Conservation (phyloP, 2,888 invertebrate species). For the Calliopum simillimum region DNA sequence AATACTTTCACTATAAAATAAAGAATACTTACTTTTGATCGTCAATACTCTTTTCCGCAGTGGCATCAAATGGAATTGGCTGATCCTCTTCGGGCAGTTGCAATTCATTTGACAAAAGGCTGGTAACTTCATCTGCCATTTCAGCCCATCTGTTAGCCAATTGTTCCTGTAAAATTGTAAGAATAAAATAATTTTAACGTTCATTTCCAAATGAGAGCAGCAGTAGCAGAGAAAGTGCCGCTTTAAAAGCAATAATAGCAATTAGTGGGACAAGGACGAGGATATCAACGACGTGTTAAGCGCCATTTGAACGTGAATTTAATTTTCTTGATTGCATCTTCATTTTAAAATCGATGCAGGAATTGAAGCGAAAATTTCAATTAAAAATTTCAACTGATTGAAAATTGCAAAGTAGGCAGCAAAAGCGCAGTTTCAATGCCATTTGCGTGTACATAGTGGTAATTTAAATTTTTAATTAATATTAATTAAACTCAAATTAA, state of each 20-base stretch:
- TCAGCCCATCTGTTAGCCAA: conserved; percentile 76
- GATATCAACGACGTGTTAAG: too few relatives aligned
- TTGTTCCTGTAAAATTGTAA: conserved; percentile 54
- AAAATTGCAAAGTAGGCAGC: too few relatives aligned
- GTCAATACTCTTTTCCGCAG: conserved; percentile 85
- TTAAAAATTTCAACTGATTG: not conserved
- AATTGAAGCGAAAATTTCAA: not conserved
- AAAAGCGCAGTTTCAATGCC: too few relatives aligned
- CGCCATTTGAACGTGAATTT: too few relatives aligned
- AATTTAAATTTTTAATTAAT: not conserved
- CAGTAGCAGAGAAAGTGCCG: not conserved
- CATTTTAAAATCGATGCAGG: not conserved
- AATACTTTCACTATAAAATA: not conserved
- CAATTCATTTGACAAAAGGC: conserved; percentile 70
- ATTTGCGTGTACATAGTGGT: too few relatives aligned
- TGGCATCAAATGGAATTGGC: conserved; percentile 86
- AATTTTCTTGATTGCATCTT: not conserved
- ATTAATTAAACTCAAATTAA: not conserved
- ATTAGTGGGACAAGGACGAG: too few relatives aligned
- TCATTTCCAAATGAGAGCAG: not conserved
- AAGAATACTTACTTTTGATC: conserved; percentile 82
- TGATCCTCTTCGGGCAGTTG: conserved; percentile 68
- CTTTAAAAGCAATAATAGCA: not conserved
- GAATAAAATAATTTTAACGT: not conserved
- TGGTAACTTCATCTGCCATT: conserved; percentile 73